Conservation (phyloP, 2,888 invertebrate genomes). For the Corythucha ciliata region DNA sequence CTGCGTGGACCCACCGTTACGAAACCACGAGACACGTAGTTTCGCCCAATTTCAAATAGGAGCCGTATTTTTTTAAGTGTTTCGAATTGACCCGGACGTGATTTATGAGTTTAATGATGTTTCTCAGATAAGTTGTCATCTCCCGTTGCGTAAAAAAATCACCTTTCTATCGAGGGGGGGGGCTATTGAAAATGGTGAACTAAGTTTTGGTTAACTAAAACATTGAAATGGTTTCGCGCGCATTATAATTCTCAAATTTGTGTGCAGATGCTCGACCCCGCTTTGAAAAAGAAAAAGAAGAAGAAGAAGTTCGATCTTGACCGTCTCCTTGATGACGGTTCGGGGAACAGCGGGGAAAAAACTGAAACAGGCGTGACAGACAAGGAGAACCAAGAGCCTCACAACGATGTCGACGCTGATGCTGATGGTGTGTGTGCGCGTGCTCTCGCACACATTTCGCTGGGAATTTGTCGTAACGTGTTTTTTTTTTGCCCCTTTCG, state of each 20-base stretch:
- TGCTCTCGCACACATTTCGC: neutral
- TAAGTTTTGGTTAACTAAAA: too few relatives aligned
- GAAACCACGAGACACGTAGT: too few relatives aligned
- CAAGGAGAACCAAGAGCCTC: conserved; percentile 47
- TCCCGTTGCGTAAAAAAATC: too few relatives aligned
- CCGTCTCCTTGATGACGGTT: conserved; percentile 58
- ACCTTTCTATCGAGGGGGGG: too few relatives aligned
- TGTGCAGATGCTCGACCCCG: conserved; percentile 72
- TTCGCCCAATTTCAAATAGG: too few relatives aligned
- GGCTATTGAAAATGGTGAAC: too few relatives aligned
- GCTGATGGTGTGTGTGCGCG: conserved; percentile 5
- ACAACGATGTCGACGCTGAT: conserved; percentile 56
- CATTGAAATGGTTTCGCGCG: too few relatives aligned
- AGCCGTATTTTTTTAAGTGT: too few relatives aligned
- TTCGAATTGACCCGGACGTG: too few relatives aligned
- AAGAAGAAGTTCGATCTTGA: conserved; percentile 92
- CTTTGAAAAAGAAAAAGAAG: conserved; percentile 83
- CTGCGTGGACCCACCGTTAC: too few relatives aligned
- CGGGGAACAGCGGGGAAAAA: conserved; percentile 47
- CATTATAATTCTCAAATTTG: neutral
- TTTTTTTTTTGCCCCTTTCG: conserved; percentile 8
- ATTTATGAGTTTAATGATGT: too few relatives aligned
- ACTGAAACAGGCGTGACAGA: conserved; percentile 48
- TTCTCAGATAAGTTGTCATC: too few relatives aligned
- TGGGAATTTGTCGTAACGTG: neutral